phyloP scores from a whole-genome alignment of 2,797 vertebrate species.

The Thripadectes ignobilis region DNA sequence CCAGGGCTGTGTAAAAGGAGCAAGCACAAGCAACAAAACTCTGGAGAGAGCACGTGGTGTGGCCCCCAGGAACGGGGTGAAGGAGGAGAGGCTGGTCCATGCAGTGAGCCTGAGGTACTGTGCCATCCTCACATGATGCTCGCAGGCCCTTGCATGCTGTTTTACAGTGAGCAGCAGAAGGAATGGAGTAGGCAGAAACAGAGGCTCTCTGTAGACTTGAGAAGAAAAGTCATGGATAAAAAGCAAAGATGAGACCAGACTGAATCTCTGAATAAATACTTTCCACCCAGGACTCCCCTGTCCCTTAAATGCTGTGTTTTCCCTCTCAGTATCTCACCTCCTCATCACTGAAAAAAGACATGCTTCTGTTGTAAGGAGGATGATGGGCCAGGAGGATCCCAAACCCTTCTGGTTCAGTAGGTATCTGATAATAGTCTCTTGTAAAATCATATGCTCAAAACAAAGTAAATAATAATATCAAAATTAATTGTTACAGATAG shows the following conservation, averaged over 20 bases:
- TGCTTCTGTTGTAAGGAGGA: neutral
- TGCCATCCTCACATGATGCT: neutral
- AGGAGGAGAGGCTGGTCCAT: neutral
- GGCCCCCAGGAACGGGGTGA: neutral
- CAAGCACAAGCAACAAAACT: neutral
- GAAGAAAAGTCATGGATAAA: neutral
- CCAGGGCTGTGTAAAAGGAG: neutral
- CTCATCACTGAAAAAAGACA: neutral
- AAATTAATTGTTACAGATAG: neutral
- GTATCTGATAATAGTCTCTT: neutral
- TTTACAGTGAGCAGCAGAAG: neutral
- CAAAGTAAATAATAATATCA: neutral
- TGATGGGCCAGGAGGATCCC: neutral
- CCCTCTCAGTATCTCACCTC: neutral
- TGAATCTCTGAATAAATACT: neutral
- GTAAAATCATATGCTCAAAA: neutral
- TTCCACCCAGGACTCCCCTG: rapidly evolving
- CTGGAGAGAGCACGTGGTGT: neutral
- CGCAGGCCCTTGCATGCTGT: neutral
- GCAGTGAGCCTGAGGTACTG: neutral
- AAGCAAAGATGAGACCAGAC: neutral
- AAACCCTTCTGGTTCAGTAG: neutral
- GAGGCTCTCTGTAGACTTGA: neutral
- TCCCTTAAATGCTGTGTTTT: neutral
- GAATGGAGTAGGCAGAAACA: neutral